phyloP scores from a whole-genome alignment of 2,888 invertebrate genomes.

The Baccha elongata region DNA sequence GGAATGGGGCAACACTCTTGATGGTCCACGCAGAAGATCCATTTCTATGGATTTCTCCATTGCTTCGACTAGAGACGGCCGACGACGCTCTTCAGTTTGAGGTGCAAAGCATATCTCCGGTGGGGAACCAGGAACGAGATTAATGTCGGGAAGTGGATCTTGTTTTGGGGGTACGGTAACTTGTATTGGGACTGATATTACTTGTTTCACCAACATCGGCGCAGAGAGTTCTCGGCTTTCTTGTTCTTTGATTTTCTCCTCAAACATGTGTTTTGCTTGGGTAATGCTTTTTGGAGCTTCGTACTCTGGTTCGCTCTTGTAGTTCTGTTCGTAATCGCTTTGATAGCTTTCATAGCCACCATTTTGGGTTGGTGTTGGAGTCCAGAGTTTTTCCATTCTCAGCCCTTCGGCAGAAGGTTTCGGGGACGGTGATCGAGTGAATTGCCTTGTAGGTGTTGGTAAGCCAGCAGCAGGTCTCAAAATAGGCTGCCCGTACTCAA shows the following conservation, averaged over 20 bases:
- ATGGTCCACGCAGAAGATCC: conserved; percentile 83
- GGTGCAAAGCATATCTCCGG: conserved; percentile 87
- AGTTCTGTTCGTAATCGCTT: conserved; percentile 76
- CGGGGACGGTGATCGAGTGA: conserved; percentile 82
- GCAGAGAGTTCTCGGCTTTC: conserved; percentile 81
- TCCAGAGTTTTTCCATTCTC: conserved; percentile 88
- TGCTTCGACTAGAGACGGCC: conserved; percentile 84
- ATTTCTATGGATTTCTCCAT: conserved; percentile 84
- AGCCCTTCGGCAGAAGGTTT: conserved; percentile 86
- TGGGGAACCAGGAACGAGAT: conserved; percentile 86
- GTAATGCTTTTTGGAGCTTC: conserved; percentile 76
- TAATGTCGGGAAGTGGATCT: conserved; percentile 83
- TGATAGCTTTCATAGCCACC: conserved; percentile 76
- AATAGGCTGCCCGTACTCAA: conserved; percentile 80
- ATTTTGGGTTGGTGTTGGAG: conserved; percentile 79
- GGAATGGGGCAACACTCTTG: conserved; percentile 84
- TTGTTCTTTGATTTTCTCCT: conserved; percentile 75
- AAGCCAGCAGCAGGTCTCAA: conserved; percentile 81
- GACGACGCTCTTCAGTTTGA: conserved; percentile 82
- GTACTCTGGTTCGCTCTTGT: conserved; percentile 70
- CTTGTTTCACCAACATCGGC: conserved; percentile 83
- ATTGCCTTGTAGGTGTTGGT: conserved; percentile 77
- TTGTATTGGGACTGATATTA: conserved; percentile 77
- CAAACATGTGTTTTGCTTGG: conserved; percentile 78
- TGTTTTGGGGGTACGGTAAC: conserved; percentile 74